Evolutionary conservation across 2,888 invertebrate species (phyloP).

Genomic region (Orthosia cruda): DNA sequence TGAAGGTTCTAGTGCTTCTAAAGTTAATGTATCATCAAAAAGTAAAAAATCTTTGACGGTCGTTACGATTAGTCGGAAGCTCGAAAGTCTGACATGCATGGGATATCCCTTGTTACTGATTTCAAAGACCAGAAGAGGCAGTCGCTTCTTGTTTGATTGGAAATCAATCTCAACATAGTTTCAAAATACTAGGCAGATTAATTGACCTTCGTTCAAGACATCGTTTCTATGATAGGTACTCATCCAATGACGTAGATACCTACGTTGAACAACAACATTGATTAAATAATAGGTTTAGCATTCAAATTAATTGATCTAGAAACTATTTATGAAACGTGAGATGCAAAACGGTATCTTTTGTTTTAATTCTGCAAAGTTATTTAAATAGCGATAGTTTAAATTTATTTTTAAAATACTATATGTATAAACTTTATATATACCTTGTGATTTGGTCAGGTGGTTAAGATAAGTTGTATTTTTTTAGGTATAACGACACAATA

Average conservation of each 20-base stretch:
- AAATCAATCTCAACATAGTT: background rate
- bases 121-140: background rate
- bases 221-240: background rate
- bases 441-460: too few relatives aligned
- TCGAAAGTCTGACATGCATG: too few relatives aligned
- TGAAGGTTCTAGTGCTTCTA: too few relatives aligned
- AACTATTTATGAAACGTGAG: background rate
- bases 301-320: constrained; percentile 4
- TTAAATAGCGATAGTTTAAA: background rate
- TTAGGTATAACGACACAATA: too few relatives aligned
- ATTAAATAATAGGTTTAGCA: background rate
- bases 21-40: too few relatives aligned
- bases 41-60: too few relatives aligned
- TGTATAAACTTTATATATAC: too few relatives aligned
- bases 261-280: background rate
- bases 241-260: background rate
- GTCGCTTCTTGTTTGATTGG: background rate
- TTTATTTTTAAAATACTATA: too few relatives aligned
- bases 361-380: background rate
- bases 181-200: background rate
- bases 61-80: too few relatives aligned
- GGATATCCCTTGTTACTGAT: too few relatives aligned
- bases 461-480: too few relatives aligned
- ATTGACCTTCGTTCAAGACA: background rate
- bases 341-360: background rate